A percentile compares a stretch with the other conserved stretches of the same genome.
phyloP scores from a whole-genome alignment of 2,113 vertebrate genomes.

The Apistogramma diplotaenia region DNA sequence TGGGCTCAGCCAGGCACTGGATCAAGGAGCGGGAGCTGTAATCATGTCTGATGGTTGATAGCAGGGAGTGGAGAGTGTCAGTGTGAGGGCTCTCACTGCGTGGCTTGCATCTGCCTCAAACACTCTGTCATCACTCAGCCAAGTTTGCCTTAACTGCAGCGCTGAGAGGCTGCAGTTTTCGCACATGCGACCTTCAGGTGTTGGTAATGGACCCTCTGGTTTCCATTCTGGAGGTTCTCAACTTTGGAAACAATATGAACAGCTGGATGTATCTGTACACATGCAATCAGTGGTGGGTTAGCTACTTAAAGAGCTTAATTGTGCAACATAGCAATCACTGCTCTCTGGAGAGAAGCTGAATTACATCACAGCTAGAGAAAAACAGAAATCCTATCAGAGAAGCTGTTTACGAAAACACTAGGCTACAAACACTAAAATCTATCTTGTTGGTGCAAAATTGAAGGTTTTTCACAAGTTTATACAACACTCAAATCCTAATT shows the following conservation, averaged over 20 bases:
- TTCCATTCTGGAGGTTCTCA: neutral
- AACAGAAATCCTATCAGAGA: neutral
- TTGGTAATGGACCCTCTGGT: neutral
- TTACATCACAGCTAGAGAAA: neutral
- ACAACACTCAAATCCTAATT: neutral
- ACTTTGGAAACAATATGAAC: neutral
- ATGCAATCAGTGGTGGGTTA: neutral
- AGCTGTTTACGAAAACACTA: neutral
- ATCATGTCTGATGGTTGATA: constrained; percentile 55
- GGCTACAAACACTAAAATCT: neutral
- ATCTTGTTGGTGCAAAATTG: neutral
- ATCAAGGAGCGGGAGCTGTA: constrained; percentile 39
- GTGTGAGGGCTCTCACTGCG: neutral
- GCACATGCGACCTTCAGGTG: constrained; percentile 10
- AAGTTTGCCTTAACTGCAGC: neutral
- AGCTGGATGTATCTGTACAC: neutral
- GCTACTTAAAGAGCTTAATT: constrained; percentile 1
- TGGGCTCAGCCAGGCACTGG: constrained; percentile 27
- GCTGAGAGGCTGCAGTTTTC: neutral
- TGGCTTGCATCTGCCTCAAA: constrained; percentile 26
- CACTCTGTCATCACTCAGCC: constrained; percentile 23
- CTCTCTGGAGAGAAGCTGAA: neutral
- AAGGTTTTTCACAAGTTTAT: neutral
- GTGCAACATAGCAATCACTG: neutral
- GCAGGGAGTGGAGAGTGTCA: constrained; percentile 21